Percentiles rank a stretch among this genome's conserved stretches.
These are phyloP conservation scores for Lepidothrix coronata DNA, from an alignment of 2,113 vertebrate species.

Conservation along the genomic window DNA sequence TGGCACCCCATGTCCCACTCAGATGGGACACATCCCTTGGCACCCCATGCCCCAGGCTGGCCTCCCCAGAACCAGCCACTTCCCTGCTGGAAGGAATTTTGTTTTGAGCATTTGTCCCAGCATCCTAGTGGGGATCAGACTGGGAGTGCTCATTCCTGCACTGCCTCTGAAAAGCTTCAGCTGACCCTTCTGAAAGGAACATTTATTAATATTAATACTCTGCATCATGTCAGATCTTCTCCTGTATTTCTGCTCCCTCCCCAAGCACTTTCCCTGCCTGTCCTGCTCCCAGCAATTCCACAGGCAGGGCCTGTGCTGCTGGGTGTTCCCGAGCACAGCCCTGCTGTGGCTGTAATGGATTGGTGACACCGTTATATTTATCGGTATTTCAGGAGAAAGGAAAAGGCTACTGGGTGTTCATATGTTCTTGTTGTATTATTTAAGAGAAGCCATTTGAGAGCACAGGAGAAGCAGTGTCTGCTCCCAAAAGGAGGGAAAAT, in stretches of 20 bases:
- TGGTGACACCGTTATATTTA: not conserved
- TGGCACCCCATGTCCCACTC: not conserved
- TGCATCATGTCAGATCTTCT: not conserved
- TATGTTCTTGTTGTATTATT: constrained; percentile 32
- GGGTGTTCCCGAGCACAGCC: not conserved
- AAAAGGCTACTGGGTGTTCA: not conserved
- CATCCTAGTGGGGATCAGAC: not conserved
- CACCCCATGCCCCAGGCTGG: accelerated
- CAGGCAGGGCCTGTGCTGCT: not conserved
- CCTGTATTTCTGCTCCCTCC: not conserved
- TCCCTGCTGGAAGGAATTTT: not conserved
- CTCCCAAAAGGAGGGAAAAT: constrained; percentile 51
- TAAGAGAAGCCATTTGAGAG: constrained; percentile 42
- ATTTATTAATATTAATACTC: not conserved
- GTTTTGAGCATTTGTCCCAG: accelerated
- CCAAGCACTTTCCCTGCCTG: not conserved
- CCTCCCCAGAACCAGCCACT: too few relatives aligned
- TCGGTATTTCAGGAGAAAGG: not conserved
- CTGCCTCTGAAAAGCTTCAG: not conserved
- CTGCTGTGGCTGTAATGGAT: not conserved
- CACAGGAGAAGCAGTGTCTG: not conserved
- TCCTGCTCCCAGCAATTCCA: accelerated
- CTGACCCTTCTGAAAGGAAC: not conserved
- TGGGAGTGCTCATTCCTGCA: not conserved
- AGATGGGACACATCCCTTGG: not conserved